phyloP scores from a whole-genome alignment of 2,888 invertebrate species.

The Scaptomyza parva region DNA sequence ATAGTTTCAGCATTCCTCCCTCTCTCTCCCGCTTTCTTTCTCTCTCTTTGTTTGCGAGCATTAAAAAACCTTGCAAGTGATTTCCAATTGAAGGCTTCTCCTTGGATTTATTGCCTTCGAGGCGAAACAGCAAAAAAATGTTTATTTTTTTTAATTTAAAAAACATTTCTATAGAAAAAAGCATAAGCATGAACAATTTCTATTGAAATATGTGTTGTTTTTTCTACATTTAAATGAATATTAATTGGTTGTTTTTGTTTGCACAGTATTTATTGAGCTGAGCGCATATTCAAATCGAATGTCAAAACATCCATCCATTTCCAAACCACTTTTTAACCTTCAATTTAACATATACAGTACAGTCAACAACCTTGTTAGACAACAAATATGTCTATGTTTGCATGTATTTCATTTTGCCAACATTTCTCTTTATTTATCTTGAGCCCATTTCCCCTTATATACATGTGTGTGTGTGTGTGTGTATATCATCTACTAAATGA shows the following conservation, averaged over 20 bases:
- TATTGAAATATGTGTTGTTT: background rate
- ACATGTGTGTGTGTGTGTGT: no score
- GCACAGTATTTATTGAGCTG: background rate
- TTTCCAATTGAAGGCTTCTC: background rate
- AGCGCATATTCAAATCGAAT: background rate
- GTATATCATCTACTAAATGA: slow-evolving; percentile 29
- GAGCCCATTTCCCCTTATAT: slow-evolving; percentile 4
- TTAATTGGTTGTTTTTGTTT: background rate
- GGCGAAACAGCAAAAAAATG: background rate
- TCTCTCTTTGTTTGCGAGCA: slow-evolving; percentile 5
- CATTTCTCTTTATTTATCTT: slow-evolving; percentile 24
- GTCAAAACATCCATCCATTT: background rate
- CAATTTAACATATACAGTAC: background rate
- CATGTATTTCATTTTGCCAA: background rate
- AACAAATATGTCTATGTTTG: background rate
- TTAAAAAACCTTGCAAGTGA: slow-evolving; percentile 16
- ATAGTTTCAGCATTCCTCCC: background rate
- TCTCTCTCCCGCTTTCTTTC: background rate
- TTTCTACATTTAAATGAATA: background rate
- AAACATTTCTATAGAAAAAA: no score
- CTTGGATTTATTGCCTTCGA: background rate
- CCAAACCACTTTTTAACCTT: background rate
- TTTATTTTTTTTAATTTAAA: no score
- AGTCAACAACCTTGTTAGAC: background rate
- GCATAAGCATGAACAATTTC: slow-evolving; percentile 4